Percentiles rank a stretch among this genome's conserved stretches.
Conservation (phyloP, 2,888 invertebrate genomes). For the Pseudeuparius sepicola region DNA sequence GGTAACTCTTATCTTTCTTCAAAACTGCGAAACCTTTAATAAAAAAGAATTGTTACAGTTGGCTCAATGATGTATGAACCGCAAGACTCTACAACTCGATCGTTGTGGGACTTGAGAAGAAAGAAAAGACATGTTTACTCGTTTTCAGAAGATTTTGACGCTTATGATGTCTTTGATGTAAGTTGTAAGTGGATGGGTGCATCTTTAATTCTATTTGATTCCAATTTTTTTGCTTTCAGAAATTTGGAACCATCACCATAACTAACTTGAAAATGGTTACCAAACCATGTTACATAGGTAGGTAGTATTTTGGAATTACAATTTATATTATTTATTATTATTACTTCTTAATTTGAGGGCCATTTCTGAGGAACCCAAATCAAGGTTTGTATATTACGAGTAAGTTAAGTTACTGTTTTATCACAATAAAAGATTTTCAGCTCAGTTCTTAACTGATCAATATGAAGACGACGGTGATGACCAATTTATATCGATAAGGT, state of each 20-base stretch:
- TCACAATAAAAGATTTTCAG: slow-evolving; percentile 20
- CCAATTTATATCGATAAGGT: slow-evolving; percentile 32
- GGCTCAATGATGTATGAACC: no score
- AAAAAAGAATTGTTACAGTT: not conserved
- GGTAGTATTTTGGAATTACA: slow-evolving; percentile 7
- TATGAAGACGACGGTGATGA: slow-evolving; percentile 28
- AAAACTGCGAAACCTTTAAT: no score
- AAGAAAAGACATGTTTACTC: slow-evolving; percentile 28
- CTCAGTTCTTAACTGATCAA: slow-evolving; percentile 28
- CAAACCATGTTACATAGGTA: slow-evolving; percentile 40
- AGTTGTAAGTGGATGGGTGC: slow-evolving; percentile 16
- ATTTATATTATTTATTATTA: slow-evolving; percentile 7
- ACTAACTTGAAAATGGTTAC: slow-evolving; percentile 46
- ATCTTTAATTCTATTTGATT: not conserved
- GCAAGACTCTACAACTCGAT: no score
- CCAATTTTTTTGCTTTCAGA: slow-evolving; percentile 31
- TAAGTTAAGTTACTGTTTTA: slow-evolving; percentile 4
- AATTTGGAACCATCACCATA: slow-evolving; percentile 44
- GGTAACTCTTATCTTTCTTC: slow-evolving; percentile 19
- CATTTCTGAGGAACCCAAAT: slow-evolving; percentile 18
- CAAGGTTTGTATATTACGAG: slow-evolving; percentile 16
- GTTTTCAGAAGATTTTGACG: slow-evolving; percentile 32
- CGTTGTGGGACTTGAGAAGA: slow-evolving; percentile 23
- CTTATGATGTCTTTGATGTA: slow-evolving; percentile 35
- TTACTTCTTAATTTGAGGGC: slow-evolving; percentile 19